Percentiles rank a stretch among this genome's conserved stretches.
Conservation (phyloP, 1,140 invertebrate species). For the Eupristina koningsbergeri region DNA sequence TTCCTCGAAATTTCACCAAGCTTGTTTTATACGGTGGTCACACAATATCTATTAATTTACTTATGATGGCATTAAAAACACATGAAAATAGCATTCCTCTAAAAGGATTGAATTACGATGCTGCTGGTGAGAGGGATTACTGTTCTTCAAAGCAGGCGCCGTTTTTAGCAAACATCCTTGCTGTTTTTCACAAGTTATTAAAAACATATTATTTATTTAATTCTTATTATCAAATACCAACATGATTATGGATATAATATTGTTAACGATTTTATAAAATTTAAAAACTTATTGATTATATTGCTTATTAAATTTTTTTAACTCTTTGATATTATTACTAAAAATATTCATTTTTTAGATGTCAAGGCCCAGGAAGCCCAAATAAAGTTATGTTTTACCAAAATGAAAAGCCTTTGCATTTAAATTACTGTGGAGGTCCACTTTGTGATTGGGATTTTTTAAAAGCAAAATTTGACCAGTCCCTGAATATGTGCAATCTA, state of each 20-base stretch:
- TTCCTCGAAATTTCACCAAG: slow-evolving; percentile 68
- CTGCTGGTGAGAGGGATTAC: slow-evolving; percentile 78
- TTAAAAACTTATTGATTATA: too few species aligned
- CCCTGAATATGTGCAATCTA: too few species aligned
- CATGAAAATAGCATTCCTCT: too few species aligned
- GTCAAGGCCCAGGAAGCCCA: neutral
- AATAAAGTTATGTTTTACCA: neutral
- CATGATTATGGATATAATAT: too few species aligned
- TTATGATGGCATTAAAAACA: slow-evolving; percentile 77
- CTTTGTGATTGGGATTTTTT: neutral
- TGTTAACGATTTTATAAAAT: too few species aligned
- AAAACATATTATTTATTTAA: too few species aligned
- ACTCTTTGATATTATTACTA: neutral
- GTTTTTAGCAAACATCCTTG: slow-evolving; percentile 84
- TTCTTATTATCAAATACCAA: too few species aligned
- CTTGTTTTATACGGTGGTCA: slow-evolving; percentile 84
- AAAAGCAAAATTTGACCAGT: neutral
- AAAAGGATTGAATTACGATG: slow-evolving; percentile 79
- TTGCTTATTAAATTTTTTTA: too few species aligned
- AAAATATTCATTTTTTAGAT: neutral
- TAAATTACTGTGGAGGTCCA: neutral
- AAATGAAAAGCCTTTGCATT: neutral
- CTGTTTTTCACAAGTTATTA: slow-evolving; percentile 78
- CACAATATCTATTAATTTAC: slow-evolving; percentile 77
- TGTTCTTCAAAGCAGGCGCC: slow-evolving; percentile 81